phyloP scores from a whole-genome alignment of 2,113 vertebrate genomes.

The Arenaria interpres region DNA sequence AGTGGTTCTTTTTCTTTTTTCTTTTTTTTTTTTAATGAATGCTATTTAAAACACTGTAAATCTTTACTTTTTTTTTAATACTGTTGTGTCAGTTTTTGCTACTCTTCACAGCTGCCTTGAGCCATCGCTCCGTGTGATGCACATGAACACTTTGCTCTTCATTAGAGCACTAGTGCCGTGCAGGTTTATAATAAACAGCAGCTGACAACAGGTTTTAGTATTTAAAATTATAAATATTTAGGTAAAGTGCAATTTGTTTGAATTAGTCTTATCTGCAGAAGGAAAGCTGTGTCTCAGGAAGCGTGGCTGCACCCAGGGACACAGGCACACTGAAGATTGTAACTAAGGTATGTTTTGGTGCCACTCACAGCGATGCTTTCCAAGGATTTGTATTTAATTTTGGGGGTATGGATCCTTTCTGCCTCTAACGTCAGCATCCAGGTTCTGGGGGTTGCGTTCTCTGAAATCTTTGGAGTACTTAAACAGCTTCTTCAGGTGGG shows the following conservation, averaged over 20 bases:
- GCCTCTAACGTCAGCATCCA: background rate
- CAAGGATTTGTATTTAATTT: conserved; percentile 21
- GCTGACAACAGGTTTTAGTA: conserved; percentile 13
- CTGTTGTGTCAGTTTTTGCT: conserved; percentile 43
- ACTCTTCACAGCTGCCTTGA: conserved; percentile 62
- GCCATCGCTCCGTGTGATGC: background rate
- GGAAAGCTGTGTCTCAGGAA: conserved; percentile 6
- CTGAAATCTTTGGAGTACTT: background rate
- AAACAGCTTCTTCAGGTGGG: background rate
- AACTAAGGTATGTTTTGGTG: background rate
- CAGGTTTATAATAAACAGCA: background rate
- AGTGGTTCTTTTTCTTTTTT: background rate
- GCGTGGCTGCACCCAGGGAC: background rate
- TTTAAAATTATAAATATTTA: background rate
- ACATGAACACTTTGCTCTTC: background rate
- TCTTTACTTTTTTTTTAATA: background rate
- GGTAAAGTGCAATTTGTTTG: conserved; percentile 40
- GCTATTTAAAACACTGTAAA: conserved; percentile 35
- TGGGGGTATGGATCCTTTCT: conserved; percentile 2
- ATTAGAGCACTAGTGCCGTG: background rate
- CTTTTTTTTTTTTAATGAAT: background rate
- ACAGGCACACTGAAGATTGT: background rate
- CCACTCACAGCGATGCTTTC: background rate
- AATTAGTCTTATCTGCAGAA: conserved; percentile 4
- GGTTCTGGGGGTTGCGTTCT: background rate